Percentiles rank a stretch among this genome's conserved stretches.
These are phyloP conservation scores for Sander vitreus DNA, from an alignment of 2,113 vertebrate genomes.

Conservation along the genomic window DNA sequence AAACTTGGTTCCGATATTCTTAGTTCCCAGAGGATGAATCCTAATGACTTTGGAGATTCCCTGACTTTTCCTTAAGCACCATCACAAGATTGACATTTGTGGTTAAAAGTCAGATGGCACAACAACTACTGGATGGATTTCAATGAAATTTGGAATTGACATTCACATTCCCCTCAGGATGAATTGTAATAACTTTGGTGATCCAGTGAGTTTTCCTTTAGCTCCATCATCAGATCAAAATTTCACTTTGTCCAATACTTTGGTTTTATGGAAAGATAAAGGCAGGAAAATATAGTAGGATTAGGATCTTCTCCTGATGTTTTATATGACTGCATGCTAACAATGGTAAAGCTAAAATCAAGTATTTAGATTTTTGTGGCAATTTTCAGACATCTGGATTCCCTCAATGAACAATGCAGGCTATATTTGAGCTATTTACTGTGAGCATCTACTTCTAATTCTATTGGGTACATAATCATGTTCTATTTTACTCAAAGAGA, in stretches of 20 bases:
- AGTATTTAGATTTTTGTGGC: slow-evolving; percentile 13
- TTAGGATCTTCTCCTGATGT: background rate
- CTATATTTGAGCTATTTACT: slow-evolving; percentile 5
- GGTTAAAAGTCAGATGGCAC: background rate
- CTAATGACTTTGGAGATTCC: background rate
- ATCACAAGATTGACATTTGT: background rate
- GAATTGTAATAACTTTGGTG: too few species aligned
- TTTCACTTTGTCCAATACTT: background rate
- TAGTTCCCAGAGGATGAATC: background rate
- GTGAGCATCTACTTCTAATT: slow-evolving; percentile 9
- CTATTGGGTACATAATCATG: slow-evolving; percentile 10
- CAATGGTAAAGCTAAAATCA: slow-evolving; percentile 24
- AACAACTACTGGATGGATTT: background rate
- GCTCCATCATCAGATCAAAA: background rate
- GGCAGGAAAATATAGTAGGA: background rate
- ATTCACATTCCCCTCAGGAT: too few species aligned
- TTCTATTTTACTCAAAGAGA: slow-evolving; percentile 13
- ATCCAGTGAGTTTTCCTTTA: too few species aligned
- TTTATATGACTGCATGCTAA: slow-evolving; percentile 18
- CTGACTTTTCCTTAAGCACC: background rate
- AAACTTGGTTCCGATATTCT: background rate
- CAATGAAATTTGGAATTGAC: background rate
- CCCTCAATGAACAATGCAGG: slow-evolving; percentile 12
- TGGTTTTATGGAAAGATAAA: background rate
- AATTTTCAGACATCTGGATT: slow-evolving; percentile 42